Evolutionary conservation across 2,113 vertebrate genomes (phyloP).

Genomic region (Pyrgilauda ruficollis): DNA sequence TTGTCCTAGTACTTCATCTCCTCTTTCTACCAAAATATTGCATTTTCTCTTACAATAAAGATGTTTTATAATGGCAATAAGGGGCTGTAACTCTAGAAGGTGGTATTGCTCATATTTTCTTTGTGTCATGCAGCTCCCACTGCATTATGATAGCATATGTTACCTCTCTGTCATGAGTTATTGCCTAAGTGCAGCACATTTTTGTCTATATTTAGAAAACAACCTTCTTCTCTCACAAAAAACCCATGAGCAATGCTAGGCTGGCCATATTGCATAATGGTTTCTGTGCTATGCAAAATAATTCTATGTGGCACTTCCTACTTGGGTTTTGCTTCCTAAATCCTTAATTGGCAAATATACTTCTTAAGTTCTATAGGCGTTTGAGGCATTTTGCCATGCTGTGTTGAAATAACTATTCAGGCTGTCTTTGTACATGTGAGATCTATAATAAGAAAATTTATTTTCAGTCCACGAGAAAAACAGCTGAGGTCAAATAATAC

Average conservation of each 20-base stretch:
- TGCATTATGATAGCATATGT: conserved; percentile 60
- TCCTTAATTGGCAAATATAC: conserved; percentile 57
- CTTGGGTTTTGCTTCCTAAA: conserved; percentile 49
- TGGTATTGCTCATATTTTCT: conserved; percentile 59
- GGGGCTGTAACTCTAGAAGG: conserved; percentile 56
- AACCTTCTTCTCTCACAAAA: conserved; percentile 16
- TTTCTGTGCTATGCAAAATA: conserved; percentile 42
- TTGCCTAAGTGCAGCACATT: conserved; percentile 25
- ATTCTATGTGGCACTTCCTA: conserved; percentile 23
- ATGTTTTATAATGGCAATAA: conserved; percentile 68
- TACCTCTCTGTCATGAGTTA: conserved; percentile 61
- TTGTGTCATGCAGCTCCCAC: conserved; percentile 63
- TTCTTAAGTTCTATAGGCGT: conserved; percentile 9
- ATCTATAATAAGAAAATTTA: conserved; percentile 11
- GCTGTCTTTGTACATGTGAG: neutral
- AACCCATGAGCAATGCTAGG: conserved; percentile 11
- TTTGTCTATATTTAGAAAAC: conserved; percentile 56
- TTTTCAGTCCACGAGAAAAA: neutral
- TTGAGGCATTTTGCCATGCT: conserved; percentile 46
- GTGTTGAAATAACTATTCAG: conserved; percentile 42
- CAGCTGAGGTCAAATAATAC: conserved; percentile 2
- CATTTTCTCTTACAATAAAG: conserved; percentile 65
- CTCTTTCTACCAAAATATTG: conserved; percentile 66
- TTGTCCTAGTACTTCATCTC: conserved; percentile 55
- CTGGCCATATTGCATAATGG: conserved; percentile 53